phyloP scores from a whole-genome alignment of 2,888 invertebrate species.

The Drosophila stalkeri region DNA sequence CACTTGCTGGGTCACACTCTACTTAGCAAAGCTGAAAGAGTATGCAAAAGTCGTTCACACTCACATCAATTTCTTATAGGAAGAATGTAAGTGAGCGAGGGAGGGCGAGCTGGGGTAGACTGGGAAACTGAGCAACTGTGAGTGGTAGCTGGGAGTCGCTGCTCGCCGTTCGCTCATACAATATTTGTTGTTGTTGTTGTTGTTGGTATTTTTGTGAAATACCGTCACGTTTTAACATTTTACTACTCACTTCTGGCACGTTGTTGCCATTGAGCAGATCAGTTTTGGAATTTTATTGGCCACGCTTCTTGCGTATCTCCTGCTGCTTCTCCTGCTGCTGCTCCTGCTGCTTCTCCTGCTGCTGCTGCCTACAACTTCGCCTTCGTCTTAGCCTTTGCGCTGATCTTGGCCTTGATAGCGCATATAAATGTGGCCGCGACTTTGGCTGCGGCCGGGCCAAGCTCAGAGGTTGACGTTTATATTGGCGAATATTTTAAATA shows the following conservation, averaged over 20 bases:
- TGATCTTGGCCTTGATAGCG: slow-evolving; percentile 81
- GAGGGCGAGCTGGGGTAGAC: not conserved
- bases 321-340: slow-evolving; percentile 30
- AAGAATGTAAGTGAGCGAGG: not conserved
- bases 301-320: slow-evolving; percentile 73
- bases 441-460: slow-evolving; percentile 13
- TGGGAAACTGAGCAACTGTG: not conserved
- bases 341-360: slow-evolving; percentile 19
- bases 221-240: slow-evolving; percentile 80
- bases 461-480: slow-evolving; percentile 72
- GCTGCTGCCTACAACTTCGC: slow-evolving; percentile 1
- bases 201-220: slow-evolving; percentile 63
- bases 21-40: slow-evolving; percentile 7
- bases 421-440: slow-evolving; percentile 66
- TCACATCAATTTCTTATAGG: not conserved
- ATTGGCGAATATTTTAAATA: slow-evolving; percentile 80
- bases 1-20: not conserved
- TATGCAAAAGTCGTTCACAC: not conserved
- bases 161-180: slow-evolving; percentile 22
- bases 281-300: slow-evolving; percentile 79
- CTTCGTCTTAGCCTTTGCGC: slow-evolving; percentile 53
- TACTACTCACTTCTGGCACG: slow-evolving; percentile 80
- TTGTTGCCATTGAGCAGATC: slow-evolving; percentile 80
- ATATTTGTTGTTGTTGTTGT: slow-evolving; percentile 44
- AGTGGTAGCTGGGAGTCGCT: slow-evolving; percentile 4